Evolutionary conservation across 2,797 vertebrate genomes (phyloP).

Genomic region (Meda fulgida): DNA sequence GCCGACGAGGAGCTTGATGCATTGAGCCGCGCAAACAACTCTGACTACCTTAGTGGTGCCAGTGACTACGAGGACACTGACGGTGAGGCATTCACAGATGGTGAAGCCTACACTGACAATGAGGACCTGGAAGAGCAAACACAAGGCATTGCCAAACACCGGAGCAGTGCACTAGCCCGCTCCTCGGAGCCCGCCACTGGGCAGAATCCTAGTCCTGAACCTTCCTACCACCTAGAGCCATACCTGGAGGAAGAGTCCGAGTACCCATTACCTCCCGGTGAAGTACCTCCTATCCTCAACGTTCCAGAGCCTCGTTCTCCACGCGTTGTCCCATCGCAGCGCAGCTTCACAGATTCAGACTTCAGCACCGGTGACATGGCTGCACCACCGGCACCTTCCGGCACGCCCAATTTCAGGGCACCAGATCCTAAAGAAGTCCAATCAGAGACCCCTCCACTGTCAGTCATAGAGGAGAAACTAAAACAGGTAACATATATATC

Average conservation of each 20-base stretch:
- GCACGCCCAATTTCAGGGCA: constrained; percentile 77
- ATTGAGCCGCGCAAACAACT: constrained; percentile 70
- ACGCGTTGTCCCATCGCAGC: constrained; percentile 55
- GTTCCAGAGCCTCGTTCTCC: constrained; percentile 60
- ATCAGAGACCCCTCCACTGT: constrained; percentile 67
- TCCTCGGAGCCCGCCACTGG: constrained; percentile 84
- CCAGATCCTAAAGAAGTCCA: constrained; percentile 72
- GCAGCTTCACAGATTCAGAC: constrained; percentile 68
- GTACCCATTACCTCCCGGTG: constrained; percentile 55
- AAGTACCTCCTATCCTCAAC: constrained; percentile 73
- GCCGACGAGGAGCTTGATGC: constrained; percentile 81
- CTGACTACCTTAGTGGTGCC: constrained; percentile 92
- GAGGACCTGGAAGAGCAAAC: constrained; percentile 84
- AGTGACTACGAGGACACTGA: constrained; percentile 95
- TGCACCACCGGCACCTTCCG: constrained; percentile 64
- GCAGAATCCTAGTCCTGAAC: constrained; percentile 47
- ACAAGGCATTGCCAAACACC: constrained; percentile 57
- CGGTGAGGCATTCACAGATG: constrained; percentile 81
- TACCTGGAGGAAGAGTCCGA: constrained; percentile 43
- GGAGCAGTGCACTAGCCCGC: constrained; percentile 80
- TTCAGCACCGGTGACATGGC: constrained; percentile 55
- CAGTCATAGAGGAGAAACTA: constrained; percentile 74
- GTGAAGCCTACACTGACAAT: constrained; percentile 82
- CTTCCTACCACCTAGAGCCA: constrained; percentile 1
- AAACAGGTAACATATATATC: constrained; percentile 68